Base-by-base conservation (phyloP, 2,888 invertebrate species). In the Meandrusa payeni region DNA sequence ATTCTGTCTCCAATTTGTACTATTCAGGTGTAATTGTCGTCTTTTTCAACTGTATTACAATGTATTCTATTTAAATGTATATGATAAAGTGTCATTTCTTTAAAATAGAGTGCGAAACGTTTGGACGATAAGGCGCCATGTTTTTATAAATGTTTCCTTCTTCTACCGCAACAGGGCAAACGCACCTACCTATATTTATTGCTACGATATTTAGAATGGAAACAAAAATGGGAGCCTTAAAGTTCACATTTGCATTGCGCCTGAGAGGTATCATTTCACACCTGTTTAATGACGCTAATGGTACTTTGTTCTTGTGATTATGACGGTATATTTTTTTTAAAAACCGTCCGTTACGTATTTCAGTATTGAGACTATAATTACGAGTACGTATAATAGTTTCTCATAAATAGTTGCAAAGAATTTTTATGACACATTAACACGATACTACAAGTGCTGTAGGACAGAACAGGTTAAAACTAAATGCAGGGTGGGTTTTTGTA, bases 401-500 rank as follows among this genome's bases (percentile, higher is more conserved):
- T 49, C 45, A 50, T 54, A 55, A 52, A 58, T 50, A 55, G 46
- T 54, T 51, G 47, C 50, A 47, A 50, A 46, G 42, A 36, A 37
- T 20, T 54, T 59, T 58, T 56, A 61, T 51, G 53, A 51, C 51
- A 51, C 31, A 53, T 54, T 57, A 57, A 51, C 58, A 57, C 57
- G 60, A 56, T 45, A 47, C n/a, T n/a, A n/a, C 32, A 33, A 41
- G 46, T 48, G 36, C 10, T 36, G 43, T 45, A 32, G 29, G 39
- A 37, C 41, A 39, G 33, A 37, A 41, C n/a, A n/a, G n/a, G n/a
- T n/a, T n/a, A 46, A 12, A 26, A 26, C 9, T 22, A 17, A 33
- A 26, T 33, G 26, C 6, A 7, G 32, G 20, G 26, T 26, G 39
- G n/a, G n/a, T n/a, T n/a, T n/a, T n/a, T 34, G 39, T 47, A 31